Percentiles rank a stretch among this genome's conserved stretches.
phyloP scores from a whole-genome alignment of 1,140 invertebrate species.

The Hypsibius dujardini region DNA sequence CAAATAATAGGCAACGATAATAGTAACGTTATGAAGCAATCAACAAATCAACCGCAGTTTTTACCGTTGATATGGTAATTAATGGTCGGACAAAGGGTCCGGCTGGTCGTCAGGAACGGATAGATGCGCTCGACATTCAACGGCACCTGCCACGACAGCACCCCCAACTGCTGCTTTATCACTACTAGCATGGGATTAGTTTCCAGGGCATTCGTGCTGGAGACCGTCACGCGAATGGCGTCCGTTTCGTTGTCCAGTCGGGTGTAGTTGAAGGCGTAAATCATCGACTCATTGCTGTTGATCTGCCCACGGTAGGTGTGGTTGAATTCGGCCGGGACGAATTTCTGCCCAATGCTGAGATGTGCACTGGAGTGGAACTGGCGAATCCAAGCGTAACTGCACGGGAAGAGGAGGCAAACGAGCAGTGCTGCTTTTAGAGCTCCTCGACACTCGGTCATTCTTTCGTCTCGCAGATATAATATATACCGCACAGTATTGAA shows the following conservation, averaged over 20 bases:
- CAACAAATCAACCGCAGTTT: constrained; percentile 18
- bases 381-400: too few relatives aligned
- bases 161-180: constrained; percentile 44
- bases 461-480: too few relatives aligned
- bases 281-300: not conserved
- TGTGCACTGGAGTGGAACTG: too few relatives aligned
- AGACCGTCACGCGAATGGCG: constrained; percentile 40
- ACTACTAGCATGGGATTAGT: constrained; percentile 46
- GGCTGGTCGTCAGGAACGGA: constrained; percentile 33
- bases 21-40: too few relatives aligned
- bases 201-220: constrained; percentile 32
- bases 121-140: constrained; percentile 37
- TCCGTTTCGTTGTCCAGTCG: constrained; percentile 19
- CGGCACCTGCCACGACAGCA: constrained; percentile 50
- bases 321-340: too few relatives aligned
- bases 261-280: constrained; percentile 13
- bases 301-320: constrained; percentile 1
- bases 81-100: constrained; percentile 46
- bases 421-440: too few relatives aligned
- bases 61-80: constrained; percentile 31
- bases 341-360: too few relatives aligned
- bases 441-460: too few relatives aligned
- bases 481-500: too few relatives aligned
- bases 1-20: too few relatives aligned
- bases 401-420: too few relatives aligned